Base-by-base conservation (phyloP, 37 sponge, comb jelly and placozoan genomes). In the Diacarnus erythraeanus region DNA sequence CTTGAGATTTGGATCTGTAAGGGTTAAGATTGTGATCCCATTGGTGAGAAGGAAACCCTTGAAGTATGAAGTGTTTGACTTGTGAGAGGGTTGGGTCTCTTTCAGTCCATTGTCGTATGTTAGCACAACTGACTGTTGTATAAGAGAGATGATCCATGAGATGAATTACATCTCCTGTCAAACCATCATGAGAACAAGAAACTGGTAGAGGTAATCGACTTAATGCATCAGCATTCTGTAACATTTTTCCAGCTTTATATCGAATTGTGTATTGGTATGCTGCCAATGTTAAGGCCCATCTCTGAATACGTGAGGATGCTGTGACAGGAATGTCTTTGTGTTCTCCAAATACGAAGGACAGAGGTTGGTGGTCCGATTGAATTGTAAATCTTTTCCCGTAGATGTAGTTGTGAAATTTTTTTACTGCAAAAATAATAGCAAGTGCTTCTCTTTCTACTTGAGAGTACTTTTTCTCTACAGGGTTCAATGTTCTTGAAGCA, bases 351-450 rank as follows among this genome's bases (percentile, higher is more conserved):
- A 54, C 3, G 12, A 57, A 15, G 15, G 2, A 3, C n/a, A 74
- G 34, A 47, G 74, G 74, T 41, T 74, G 57, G 27, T 74, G 74
- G 18, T 74, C 74, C 12, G 74, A 74, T 29, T 74, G 5, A 34
- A 74, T 74, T 2, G 30, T 54, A 20, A 74, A 74, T 1, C 1
- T 56, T 22, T 36, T 2, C 1, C 74, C 74, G 10, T 4, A 30
- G 3, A 54, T 33, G 74, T 74, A 74, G 9, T 78, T 40, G 42
- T 85, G 78, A 78, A 74, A 74, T 29, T 74, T 74, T 30, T 74
- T 74, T 4, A 74, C 74, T 9, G 35, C 74, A 51, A 74, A 74
- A 2, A 74, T 34, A 74, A 25, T 56, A 2, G 74, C 74, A 15
- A 74, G 34, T 26, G 35, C 74, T 35, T 74, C 74, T 35, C 54